A percentile compares a stretch with the other conserved stretches of the same genome.
Conservation (phyloP, 2,888 invertebrate species). For the Taphrorychus bicolor region DNA sequence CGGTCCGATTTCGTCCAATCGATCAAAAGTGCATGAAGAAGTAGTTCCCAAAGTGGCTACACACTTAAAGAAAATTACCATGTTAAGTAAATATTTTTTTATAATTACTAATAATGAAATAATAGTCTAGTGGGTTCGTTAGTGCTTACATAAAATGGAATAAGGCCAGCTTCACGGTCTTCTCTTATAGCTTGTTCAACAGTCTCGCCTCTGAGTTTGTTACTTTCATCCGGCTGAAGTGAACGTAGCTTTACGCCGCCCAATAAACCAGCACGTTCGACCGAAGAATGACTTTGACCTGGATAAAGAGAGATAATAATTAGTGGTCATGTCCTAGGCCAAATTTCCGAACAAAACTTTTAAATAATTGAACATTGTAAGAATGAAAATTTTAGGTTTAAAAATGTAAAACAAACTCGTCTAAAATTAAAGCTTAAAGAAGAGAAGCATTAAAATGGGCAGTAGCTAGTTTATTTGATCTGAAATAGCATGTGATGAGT, state of each 20-base stretch:
- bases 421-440: no score
- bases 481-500: no score
- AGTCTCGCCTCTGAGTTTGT: slow-evolving; percentile 76
- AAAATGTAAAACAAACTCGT: no score
- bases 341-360: no score
- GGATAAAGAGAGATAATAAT: neutral
- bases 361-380: no score
- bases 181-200: slow-evolving; percentile 81
- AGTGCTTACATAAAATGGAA: slow-evolving; percentile 91
- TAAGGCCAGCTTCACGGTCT: slow-evolving; percentile 86
- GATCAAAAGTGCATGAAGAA: slow-evolving; percentile 94
- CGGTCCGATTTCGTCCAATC: slow-evolving; percentile 86
- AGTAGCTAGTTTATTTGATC: no score
- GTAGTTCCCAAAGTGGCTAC: slow-evolving; percentile 95
- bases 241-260: slow-evolving; percentile 84
- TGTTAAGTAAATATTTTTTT: neutral
- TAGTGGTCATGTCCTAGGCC: neutral
- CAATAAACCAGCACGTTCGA: slow-evolving; percentile 89
- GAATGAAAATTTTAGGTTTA: no score
- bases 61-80: slow-evolving; percentile 61
- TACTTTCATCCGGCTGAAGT: slow-evolving; percentile 75
- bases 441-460: no score
- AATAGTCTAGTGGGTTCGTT: neutral
- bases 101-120: neutral
- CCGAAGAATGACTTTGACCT: slow-evolving; percentile 93